A percentile compares a stretch with the other conserved stretches of the same genome.
Conservation (phyloP, 2,113 vertebrate genomes). For the Tringa solitaria region DNA sequence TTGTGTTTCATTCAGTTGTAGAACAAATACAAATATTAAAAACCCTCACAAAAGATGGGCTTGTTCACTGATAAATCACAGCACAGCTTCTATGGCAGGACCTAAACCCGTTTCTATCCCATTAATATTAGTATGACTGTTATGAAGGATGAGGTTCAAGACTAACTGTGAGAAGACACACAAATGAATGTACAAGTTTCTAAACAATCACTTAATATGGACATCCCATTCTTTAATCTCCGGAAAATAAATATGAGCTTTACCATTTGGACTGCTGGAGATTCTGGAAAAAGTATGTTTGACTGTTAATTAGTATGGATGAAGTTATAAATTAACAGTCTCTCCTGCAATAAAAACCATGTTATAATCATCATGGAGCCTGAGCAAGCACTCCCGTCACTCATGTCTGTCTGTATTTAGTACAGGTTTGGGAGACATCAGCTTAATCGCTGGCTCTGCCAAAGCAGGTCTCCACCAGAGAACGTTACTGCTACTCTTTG, state of each 20-base stretch:
- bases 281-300: neutral
- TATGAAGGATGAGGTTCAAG: neutral
- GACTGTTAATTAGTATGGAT: neutral
- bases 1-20: neutral
- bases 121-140: neutral
- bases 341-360: neutral
- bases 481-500: neutral
- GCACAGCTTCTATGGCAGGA: neutral
- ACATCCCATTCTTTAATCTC: neutral
- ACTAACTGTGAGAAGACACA: neutral
- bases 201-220: neutral
- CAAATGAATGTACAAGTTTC: neutral
- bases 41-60: neutral
- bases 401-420: neutral
- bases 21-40: neutral
- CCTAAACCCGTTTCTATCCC: neutral
- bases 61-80: neutral
- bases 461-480: neutral
- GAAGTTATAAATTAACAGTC: neutral
- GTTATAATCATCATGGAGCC: neutral
- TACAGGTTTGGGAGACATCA: neutral
- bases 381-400: neutral
- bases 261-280: neutral
- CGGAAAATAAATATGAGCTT: neutral
- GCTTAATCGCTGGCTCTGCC: neutral